Percentiles rank a stretch among this genome's conserved stretches.
phyloP scores from a whole-genome alignment of 1,140 invertebrate species.

The Ruditapes philippinarum region DNA sequence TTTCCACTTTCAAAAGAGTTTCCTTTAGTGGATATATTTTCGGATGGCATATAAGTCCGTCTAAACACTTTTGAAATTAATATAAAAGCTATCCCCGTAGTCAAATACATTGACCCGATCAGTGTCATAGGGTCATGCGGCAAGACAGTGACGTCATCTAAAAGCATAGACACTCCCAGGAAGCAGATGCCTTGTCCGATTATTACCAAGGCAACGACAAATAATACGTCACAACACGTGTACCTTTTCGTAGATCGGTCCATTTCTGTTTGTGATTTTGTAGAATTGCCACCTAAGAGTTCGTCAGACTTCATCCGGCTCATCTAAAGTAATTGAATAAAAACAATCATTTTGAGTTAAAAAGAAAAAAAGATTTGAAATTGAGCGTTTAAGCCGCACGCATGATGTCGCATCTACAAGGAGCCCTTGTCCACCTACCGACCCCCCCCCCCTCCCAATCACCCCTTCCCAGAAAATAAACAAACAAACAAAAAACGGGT shows the following conservation, averaged over 20 bases:
- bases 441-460: too few species aligned
- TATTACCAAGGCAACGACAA: not conserved
- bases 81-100: constrained; percentile 3
- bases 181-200: constrained; percentile 2
- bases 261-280: too few species aligned
- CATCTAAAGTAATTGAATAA: too few species aligned
- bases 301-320: too few species aligned
- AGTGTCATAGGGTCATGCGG: not conserved
- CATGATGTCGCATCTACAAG: too few species aligned
- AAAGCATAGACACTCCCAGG: not conserved
- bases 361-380: too few species aligned
- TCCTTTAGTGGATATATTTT: not conserved
- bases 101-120: constrained; percentile 2
- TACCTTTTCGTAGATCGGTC: not conserved
- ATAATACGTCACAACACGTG: not conserved
- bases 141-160: not conserved
- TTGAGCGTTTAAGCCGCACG: too few species aligned
- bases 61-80: not conserved
- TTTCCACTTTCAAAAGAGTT: not conserved
- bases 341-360: too few species aligned
- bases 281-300: too few species aligned
- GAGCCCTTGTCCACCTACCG: too few species aligned
- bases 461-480: too few species aligned
- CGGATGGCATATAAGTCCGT: not conserved
- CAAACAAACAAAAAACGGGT: too few species aligned